Evolutionary conservation across 2,113 vertebrate species (phyloP), one percentile per base, ranked within the genome.

Genomic region (Pedionomus torquatus): DNA sequence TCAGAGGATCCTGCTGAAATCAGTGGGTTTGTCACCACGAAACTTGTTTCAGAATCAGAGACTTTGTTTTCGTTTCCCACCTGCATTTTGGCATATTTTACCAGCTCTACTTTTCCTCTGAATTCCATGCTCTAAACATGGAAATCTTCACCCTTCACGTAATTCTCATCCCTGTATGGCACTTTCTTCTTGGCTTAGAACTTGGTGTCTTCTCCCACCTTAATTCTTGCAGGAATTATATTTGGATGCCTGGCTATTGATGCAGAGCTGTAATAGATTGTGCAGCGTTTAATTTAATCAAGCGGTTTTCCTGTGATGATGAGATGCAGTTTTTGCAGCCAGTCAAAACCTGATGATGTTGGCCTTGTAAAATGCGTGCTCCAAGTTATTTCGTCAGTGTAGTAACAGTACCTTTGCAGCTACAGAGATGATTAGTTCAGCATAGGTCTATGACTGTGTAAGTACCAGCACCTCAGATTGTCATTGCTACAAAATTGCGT

Each of bases 371-470:
- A 76, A 8, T 43, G 64, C 7, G 2, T n/a, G 41, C 35, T 75
- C 28, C 3, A 3, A 11, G 75, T 85, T 48, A 35, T 46, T 48
- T 46, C 35, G 48, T 64, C 14, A 0, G 19, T 76, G 61, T 30
- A 41, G 35, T 57, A 60, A 33, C 55, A 55, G 37, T 13, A 33
- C 78, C n/a, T 61, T 78, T 52, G 71, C 20, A 25, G 43, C 66
- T 71, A 55, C 35, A 18, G 25, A 13, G 26, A 6, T 43, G 57
- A 12, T 91, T 11, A 37, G 52, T 31, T 85, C 41, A 44, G 39
- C 1, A 1, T 3, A 60, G 57, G 30, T 76, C 44, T 54, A 2
- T 61, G 48, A 8, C 25, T 11, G 5, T 7, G 28, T 1, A 5
- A 77, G 31, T 35, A 44, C 24, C 5, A 7, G 12, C 58, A 15